phyloP scores from a whole-genome alignment of 2,888 invertebrate genomes.

The Caenorhabditis sp. region DNA sequence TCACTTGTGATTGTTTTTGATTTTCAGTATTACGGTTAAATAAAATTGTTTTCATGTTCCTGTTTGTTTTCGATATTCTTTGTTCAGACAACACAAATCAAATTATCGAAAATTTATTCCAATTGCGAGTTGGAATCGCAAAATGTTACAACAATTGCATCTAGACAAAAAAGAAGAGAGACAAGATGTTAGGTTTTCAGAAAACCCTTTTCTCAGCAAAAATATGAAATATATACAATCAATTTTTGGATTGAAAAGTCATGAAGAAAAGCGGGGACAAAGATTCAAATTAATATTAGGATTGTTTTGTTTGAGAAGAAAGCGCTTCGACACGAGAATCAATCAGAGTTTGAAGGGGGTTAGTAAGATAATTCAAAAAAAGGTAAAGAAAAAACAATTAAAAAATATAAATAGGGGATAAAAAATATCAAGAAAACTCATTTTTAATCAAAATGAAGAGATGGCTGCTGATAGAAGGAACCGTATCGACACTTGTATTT shows the following conservation, averaged over 20 bases:
- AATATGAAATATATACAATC: conserved; percentile 2
- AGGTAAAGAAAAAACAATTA: conserved; percentile 23
- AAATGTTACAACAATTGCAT: conserved; percentile 1
- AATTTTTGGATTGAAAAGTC: conserved; percentile 2
- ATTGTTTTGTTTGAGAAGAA: background rate
- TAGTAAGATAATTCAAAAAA: background rate
- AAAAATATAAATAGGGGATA: conserved; percentile 14
- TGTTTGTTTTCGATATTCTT: too few relatives aligned
- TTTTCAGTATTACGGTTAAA: background rate
- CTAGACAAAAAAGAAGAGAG: background rate
- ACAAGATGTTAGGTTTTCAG: background rate
- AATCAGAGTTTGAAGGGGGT: background rate
- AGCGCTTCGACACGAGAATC: conserved; percentile 1
- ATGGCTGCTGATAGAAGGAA: conserved; percentile 28
- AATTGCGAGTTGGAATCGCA: background rate
- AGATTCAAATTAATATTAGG: background rate
- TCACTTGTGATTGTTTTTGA: background rate
- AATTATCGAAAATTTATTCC: background rate
- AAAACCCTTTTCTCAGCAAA: background rate
- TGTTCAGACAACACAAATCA: background rate
- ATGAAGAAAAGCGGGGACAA: conserved; percentile 1
- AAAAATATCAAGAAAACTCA: background rate
- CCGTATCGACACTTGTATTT: conserved; percentile 43
- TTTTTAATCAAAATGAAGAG: conserved; percentile 32
- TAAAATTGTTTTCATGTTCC: background rate